Base-by-base conservation (phyloP, 2,797 vertebrate genomes). In the Coreius guichenoti region DNA sequence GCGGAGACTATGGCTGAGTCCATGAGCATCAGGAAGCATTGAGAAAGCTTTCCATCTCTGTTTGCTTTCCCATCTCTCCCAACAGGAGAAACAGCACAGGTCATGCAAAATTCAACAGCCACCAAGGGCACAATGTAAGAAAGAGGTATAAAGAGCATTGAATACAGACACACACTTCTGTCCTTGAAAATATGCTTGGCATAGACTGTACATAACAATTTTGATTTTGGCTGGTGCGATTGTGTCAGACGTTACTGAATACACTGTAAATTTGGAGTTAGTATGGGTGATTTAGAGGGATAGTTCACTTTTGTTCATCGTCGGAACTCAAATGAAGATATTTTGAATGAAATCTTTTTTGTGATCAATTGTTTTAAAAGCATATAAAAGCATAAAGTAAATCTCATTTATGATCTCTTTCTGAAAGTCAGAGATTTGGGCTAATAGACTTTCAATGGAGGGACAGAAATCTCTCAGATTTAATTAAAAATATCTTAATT, bases 21-120 rank as follows among this genome's bases (percentile, higher is more conserved):
- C 79, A 84, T 85, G 86, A 79, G 81, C 80, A 89, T 89, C 86
- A 83, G 80, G 80, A 84, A 85, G 70, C 63, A 81, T 85, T 78
- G 86, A 88, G 87, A 88, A 85, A 76, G 86, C 63, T 80, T 86
- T 89, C 81, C 45, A 87, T 91, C 86, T 87, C 67, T 85, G 89
- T 86, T 86, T 87, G 77, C 78, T 81, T 82, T 77, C 80, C 83
- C 85, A 76, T 63, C 75, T 43, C 69, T 70, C 75, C 65, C 70
- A 63, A 76, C 68, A 51, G 31, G 67, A 78, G 70, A 54, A n/a
- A 80, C 51, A 26, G 61, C 76, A 70, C 67, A 87, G 78, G 65
- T 76, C 88, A 90, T 89, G 88, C 83, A 90, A 89, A 85, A 90
- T 89, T 88, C 85, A 89, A 67, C 56, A 87, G 65, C 36, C 75